phyloP scores from a whole-genome alignment of 92 coral and sea anemone species.

The Scolanthus callimorphus region DNA sequence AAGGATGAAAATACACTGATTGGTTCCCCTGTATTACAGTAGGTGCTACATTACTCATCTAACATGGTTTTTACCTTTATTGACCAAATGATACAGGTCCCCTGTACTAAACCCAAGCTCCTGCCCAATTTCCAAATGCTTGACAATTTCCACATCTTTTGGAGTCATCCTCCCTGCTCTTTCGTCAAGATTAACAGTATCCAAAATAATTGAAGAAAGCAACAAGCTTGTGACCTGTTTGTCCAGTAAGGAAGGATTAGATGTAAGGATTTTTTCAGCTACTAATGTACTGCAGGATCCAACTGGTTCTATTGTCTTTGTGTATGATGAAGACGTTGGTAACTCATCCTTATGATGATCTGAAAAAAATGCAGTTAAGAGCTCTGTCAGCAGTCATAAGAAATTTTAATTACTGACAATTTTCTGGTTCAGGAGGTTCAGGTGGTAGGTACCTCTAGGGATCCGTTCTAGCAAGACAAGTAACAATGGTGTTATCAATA shows the following conservation, averaged over 20 bases:
- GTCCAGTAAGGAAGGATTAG: conserved; percentile 44
- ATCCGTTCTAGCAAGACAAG: too few relatives aligned
- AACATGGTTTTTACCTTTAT: conserved; percentile 75
- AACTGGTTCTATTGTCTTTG: conserved; percentile 64
- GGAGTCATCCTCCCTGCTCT: conserved; percentile 68
- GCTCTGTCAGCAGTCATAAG: too few relatives aligned
- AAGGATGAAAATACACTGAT: too few relatives aligned
- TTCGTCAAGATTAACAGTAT: conserved; percentile 71
- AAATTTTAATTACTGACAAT: too few relatives aligned
- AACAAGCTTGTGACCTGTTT: conserved; percentile 47
- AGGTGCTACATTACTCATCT: too few relatives aligned
- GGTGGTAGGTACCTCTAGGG: too few relatives aligned
- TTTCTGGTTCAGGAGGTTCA: too few relatives aligned
- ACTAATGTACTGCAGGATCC: conserved; percentile 79
- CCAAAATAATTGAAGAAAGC: conserved; percentile 59
- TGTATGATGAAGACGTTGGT: conserved; percentile 14
- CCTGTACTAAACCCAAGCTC: conserved; percentile 8
- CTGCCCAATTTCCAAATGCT: conserved; percentile 39
- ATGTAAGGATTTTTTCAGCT: conserved; percentile 48
- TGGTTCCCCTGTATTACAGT: too few relatives aligned
- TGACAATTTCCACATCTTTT: conserved; percentile 53
- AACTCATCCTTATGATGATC: conserved; percentile 75
- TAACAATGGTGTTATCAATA: too few relatives aligned
- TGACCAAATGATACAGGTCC: conserved; percentile 62
- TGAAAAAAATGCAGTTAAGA: background rate